phyloP scores from a whole-genome alignment of 2,888 invertebrate species.

The Ypsolopha sequella region DNA sequence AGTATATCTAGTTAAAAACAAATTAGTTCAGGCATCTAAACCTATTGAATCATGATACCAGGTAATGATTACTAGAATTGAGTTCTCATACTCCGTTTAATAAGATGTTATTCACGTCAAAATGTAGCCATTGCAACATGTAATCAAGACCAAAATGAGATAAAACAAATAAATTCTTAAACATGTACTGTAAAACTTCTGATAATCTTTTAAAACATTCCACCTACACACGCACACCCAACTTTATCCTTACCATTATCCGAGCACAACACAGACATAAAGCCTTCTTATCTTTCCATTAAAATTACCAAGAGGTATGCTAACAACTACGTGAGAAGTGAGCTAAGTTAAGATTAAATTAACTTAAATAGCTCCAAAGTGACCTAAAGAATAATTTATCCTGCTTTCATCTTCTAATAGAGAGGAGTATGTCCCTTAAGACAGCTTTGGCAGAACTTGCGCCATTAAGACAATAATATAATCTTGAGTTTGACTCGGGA shows the following conservation, averaged over 20 bases:
- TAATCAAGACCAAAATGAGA: too few species aligned
- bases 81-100: too few species aligned
- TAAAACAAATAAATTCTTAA: too few species aligned
- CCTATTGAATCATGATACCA: too few species aligned
- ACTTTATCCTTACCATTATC: neutral
- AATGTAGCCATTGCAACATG: too few species aligned
- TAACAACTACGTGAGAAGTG: slow-evolving; percentile 6
- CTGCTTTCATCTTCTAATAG: slow-evolving; percentile 53
- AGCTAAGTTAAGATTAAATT: slow-evolving; percentile 58
- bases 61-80: too few species aligned
- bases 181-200: too few species aligned
- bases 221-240: neutral
- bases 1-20: too few species aligned
- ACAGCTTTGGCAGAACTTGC: slow-evolving; percentile 56
- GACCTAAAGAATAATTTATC: slow-evolving; percentile 66
- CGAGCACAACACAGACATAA: neutral
- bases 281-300: neutral
- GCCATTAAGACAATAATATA: slow-evolving; percentile 60
- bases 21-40: too few species aligned
- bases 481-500: slow-evolving; percentile 31
- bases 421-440: slow-evolving; percentile 57
- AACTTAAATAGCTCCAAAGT: slow-evolving; percentile 62
- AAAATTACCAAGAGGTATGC: slow-evolving; percentile 3
- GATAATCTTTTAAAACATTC: neutral
- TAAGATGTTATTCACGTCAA: too few species aligned